Base-by-base conservation (phyloP, 2,888 invertebrate species). In the Phania funesta region DNA sequence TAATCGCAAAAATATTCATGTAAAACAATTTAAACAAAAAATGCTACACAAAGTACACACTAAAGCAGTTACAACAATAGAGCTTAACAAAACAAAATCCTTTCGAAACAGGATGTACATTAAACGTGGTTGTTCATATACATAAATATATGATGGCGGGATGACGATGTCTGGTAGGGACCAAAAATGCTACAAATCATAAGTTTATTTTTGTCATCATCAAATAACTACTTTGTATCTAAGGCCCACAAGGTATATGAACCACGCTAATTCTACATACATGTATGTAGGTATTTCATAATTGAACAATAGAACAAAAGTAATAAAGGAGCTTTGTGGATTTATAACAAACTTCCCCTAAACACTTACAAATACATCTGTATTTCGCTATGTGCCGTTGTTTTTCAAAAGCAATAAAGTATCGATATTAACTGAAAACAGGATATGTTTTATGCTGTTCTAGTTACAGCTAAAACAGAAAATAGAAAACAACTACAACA, bases 51-150 rank as follows among this genome's bases (percentile, higher is more conserved):
- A n/a, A n/a, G n/a, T n/a, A n/a, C n/a, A 41, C 13, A 41, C 13
- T n/a, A n/a, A 38, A 58, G 46, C 26, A 35, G 41, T 48, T 75
- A 41, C 64, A 77, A 64, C 50, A 75, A 54, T 16, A 50, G 50
- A 75, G 58, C 52, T 80, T 75, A 70, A 75, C 68, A 64, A 56
- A 58, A 70, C 26, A 24, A 70, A 75, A 70, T 75, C 70, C 70
- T 70, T 64, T 70, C 58, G 24, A 16, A 75, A 70, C 32, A 62
- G 74, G 54, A 64, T 80, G 58, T 52, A 70, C 41, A 41, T 41
- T 29, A 64, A 62, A 38, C n/a, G 64, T 56, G 20, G 41, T 48
- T 52, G 22, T 62, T 29, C 46, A 32, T 13, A 48, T 4, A 32
- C 11, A 32, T 32, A n/a, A n/a, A n/a, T n/a, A n/a, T n/a, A n/a